A percentile compares a stretch with the other conserved stretches of the same genome.
Conservation (phyloP, 2,113 vertebrate genomes). For the Lichenostomus cassidix region DNA sequence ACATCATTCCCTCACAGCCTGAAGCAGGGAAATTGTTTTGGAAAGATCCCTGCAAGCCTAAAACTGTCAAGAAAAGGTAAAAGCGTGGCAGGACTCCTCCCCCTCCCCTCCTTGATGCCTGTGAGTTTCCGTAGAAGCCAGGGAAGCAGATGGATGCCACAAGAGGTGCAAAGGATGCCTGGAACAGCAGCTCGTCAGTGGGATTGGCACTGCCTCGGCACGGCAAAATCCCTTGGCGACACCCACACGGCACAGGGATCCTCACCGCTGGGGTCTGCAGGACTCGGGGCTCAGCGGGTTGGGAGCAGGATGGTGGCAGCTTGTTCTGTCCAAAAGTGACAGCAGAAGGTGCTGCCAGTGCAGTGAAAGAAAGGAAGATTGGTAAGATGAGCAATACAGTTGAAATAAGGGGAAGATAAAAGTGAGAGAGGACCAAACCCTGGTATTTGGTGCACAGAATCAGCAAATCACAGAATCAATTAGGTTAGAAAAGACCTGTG, state of each 20-base stretch:
- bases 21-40: neutral
- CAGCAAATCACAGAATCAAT: neutral
- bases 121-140: neutral
- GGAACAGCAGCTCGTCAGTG: neutral
- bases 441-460: neutral
- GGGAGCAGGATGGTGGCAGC: neutral
- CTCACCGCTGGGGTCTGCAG: rapidly evolving
- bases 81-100: neutral
- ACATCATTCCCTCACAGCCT: neutral
- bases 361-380: rapidly evolving
- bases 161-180: neutral
- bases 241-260: neutral
- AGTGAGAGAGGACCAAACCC: neutral
- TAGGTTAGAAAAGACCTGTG: neutral
- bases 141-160: slow-evolving; percentile 1
- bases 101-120: neutral
- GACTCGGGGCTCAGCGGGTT: rapidly evolving
- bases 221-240: neutral
- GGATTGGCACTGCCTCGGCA: neutral
- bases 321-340: neutral
- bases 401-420: neutral
- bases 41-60: neutral
- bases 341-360: neutral
- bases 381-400: neutral
- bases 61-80: neutral